These are phyloP conservation scores for Lasioglossum oenotherae DNA, from an alignment of 2,888 invertebrate species.

Conservation along the genomic window DNA sequence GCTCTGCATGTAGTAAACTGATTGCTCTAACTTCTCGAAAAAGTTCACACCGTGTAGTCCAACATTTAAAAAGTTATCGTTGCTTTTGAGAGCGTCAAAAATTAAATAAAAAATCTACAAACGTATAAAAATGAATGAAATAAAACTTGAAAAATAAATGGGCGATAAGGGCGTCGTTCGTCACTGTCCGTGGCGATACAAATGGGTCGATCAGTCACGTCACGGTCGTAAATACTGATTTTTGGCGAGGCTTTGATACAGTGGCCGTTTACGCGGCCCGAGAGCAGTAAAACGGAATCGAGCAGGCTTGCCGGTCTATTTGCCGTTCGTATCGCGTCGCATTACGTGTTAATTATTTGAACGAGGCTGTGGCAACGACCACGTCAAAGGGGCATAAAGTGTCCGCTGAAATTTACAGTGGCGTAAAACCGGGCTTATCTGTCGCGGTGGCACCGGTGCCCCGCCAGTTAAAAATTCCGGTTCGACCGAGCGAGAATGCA, in stretches of 20 bases:
- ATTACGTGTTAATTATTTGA: conserved; percentile 48
- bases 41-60: no score
- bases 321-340: conserved; percentile 3
- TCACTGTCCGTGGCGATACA: neutral
- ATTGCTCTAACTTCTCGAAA: no score
- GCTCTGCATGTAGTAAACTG: no score
- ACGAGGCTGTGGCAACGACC: neutral
- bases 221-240: neutral
- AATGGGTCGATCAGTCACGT: neutral
- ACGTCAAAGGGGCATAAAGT: conserved; percentile 10
- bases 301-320: conserved; percentile 7
- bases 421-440: conserved; percentile 37
- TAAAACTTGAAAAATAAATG: neutral
- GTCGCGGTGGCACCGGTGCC: neutral
- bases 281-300: conserved; percentile 15
- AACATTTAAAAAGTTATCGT: no score
- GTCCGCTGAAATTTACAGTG: conserved; percentile 39
- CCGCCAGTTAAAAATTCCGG: conserved; percentile 33
- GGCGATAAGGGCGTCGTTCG: neutral
- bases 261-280: neutral
- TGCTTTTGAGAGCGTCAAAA: no score
- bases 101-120: no score
- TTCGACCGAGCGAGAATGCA: neutral
- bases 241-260: neutral
- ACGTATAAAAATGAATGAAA: neutral